Evolutionary conservation across 2,888 invertebrate genomes (phyloP), one percentile per base, ranked within the genome.

Genomic region (Acanthosoma haemorrhoidale): DNA sequence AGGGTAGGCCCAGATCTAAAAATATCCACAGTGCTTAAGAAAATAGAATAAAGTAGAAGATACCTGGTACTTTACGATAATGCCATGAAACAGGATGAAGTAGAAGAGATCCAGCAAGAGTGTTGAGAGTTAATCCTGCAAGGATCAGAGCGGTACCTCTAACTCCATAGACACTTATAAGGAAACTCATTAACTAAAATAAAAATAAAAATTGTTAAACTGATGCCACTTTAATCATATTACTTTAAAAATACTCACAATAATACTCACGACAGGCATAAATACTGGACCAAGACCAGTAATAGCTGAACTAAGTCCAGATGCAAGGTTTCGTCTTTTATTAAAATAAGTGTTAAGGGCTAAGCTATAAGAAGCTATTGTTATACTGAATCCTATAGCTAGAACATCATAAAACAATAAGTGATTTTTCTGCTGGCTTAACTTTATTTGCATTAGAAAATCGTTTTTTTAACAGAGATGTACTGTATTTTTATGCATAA

Each of bases 71-170:
- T 75, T 80, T 82, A 77, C 81, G 84, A 78, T 84, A 79, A 78
- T 88, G 87, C 86, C 87, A 87, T 79, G 86, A 85, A 2, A 87
- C 82, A 16, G 89, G 89, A 76, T 88, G 86, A 51, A 89, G 81
- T 70, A 89, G 79, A 71, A 83, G 78, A 1, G 87, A 84, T 8
- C 84, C 86, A 69, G 84, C 78, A 4, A 88, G 77, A 0, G 85
- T 84, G 78, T 89, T 85, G 0, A 87, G 80, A 70, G 86, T 83
- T 60, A 88, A 79, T 3, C 83, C 87, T 60, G 85, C 84, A 66
- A 88, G 79, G 70, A 88, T 84, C 38, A 88, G 78, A 71, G 86
- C 84, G 0, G 87, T 84, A 51, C 86, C 86, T 79, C 85, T 81
- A 77, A 83, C 82, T 8, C 85, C 85, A 74, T 85, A 87, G 1